Base-by-base conservation (phyloP, 1,140 invertebrate genomes). In the Drosophila athabasca region DNA sequence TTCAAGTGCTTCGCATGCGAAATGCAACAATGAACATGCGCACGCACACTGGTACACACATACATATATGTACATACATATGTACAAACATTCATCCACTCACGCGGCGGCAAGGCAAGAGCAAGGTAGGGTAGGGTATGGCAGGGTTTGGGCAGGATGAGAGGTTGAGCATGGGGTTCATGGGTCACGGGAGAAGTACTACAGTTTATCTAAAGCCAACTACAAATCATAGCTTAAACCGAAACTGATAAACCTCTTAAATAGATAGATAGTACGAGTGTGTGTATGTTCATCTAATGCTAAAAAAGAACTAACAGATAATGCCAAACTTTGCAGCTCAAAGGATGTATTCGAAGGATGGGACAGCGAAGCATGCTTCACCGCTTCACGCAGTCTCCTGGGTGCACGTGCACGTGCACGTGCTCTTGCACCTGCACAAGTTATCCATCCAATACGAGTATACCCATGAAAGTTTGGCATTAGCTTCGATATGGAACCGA, bases 201-300 rank as follows among this genome's bases (percentile, higher is more conserved):
- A 66, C 61, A 13, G 24, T 50, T 68, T 58, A 8, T 50, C 64
- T 50, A 52, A 69, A 70, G 67, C 67, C 67, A 69, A 71, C 68
- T 71, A 71, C 68, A 71, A 71, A 71, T 71, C 8, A 71, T 43
- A 71, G 41, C 35, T 69, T 31, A 71, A 71, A 70, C 65, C 45
- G 46, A 69, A 70, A 55, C 45, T 29, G 13, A 71, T 60, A 45
- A 71, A 53, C 68, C 68, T 69, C 35, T 57, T 58, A 58, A 5
- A 5, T 13, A 13, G 11, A 3, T 7, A 0, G 29, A 1, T 11
- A 11, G 31, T 13, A 39, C 11, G 35, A 39, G 35, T 39, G 31
- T 31, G 29, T 29, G 48, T 15, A 70, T 70, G 52, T 69, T 69
- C 64, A 69, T 43, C 67, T 70, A 70, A 50, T 26, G 31, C 66